phyloP scores from a whole-genome alignment of 2,797 vertebrate species.

The Euphonia xanthogaster region DNA sequence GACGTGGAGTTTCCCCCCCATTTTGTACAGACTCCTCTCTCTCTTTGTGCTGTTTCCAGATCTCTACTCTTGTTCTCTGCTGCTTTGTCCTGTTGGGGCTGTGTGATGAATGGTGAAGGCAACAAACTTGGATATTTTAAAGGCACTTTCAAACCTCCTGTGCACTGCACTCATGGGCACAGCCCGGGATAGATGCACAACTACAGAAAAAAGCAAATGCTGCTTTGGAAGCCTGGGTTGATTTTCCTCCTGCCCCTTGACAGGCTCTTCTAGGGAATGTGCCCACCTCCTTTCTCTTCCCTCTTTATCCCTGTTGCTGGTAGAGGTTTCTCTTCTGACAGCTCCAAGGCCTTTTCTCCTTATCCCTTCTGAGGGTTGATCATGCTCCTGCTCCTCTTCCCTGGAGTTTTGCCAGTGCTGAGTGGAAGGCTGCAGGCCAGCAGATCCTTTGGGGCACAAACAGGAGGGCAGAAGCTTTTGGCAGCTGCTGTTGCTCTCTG shows the following conservation, averaged over 20 bases:
- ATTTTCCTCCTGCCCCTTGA: background rate
- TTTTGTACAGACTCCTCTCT: background rate
- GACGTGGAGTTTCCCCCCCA: accelerated
- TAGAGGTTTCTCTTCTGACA: background rate
- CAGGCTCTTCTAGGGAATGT: background rate
- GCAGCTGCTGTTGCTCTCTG: background rate
- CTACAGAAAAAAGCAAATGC: background rate
- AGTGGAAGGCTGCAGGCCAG: background rate
- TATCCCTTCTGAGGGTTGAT: too few relatives aligned
- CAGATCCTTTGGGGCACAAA: background rate
- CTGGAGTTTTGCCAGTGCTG: background rate
- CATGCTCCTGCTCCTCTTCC: background rate
- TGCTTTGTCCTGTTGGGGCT: background rate
- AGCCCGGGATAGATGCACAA: background rate
- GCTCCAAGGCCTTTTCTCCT: background rate
- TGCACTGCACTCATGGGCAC: accelerated
- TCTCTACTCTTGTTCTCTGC: background rate
- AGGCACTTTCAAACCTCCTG: background rate
- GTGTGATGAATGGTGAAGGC: background rate
- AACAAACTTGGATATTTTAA: background rate
- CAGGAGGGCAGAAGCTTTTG: background rate
- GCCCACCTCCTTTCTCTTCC: background rate
- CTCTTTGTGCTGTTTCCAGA: background rate
- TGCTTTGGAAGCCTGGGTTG: background rate
- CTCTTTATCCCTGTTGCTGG: background rate